A percentile compares a stretch with the other conserved stretches of the same genome.
Evolutionary conservation across 2,113 vertebrate genomes (phyloP).

Genomic region (Eubucco bourcierii): DNA sequence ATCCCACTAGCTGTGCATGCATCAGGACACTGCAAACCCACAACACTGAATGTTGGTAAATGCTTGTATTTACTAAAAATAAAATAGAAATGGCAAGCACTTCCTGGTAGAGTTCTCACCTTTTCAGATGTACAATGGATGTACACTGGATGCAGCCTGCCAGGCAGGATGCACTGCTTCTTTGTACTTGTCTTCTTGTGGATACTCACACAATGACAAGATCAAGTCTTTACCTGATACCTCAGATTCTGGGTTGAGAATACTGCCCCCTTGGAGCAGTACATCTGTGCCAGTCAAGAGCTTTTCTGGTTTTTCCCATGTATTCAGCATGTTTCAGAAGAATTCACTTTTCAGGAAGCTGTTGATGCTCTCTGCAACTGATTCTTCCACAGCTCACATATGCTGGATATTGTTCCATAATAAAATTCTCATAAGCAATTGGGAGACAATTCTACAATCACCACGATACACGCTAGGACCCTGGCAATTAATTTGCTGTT

Average conservation of each 20-base stretch:
- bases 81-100: neutral
- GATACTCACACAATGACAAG: neutral
- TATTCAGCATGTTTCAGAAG: neutral
- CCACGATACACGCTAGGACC: neutral
- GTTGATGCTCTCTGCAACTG: neutral
- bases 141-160: neutral
- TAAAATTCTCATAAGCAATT: slow-evolving; percentile 5
- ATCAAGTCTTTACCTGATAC: neutral
- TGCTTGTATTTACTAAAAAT: neutral
- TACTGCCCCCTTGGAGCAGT: neutral
- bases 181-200: neutral
- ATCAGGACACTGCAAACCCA: neutral
- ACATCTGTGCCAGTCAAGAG: neutral
- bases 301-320: neutral
- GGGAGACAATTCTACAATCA: neutral
- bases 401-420: neutral
- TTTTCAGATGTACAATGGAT: neutral
- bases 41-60: neutral
- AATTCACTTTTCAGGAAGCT: neutral
- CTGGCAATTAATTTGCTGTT: neutral
- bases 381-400: neutral
- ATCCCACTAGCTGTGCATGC: neutral
- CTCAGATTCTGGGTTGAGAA: neutral
- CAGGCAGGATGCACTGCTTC: neutral
- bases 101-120: neutral